A percentile compares a stretch with the other conserved stretches of the same genome.
Conservation (phyloP, 1,140 invertebrate species). For the Medauroidea extradentata region DNA sequence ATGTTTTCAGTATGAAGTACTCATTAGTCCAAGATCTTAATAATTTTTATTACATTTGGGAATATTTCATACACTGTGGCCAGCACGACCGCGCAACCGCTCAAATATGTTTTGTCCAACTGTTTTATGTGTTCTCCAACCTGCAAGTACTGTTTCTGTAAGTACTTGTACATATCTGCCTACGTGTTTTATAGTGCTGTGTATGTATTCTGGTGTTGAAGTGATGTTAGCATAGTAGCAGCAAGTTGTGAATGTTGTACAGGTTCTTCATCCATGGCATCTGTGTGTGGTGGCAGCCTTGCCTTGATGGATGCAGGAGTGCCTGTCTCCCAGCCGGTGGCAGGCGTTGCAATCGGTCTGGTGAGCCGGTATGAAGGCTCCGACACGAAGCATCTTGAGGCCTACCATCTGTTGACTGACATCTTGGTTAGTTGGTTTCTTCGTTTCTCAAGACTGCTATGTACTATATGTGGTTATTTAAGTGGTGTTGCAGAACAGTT, state of each 20-base stretch:
- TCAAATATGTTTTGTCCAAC: neutral
- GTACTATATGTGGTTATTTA: too few relatives aligned
- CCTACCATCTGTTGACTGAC: slow-evolving; percentile 88
- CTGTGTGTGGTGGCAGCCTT: slow-evolving; percentile 90
- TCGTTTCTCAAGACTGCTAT: too few relatives aligned
- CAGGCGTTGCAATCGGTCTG: slow-evolving; percentile 94
- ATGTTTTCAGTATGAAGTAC: too few relatives aligned
- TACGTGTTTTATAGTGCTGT: neutral
- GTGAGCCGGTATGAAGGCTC: slow-evolving; percentile 51
- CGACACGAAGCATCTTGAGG: slow-evolving; percentile 58
- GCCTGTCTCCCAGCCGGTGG: slow-evolving; percentile 68
- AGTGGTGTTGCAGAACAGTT: too few relatives aligned
- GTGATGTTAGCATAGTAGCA: neutral
- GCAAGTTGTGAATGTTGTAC: neutral
- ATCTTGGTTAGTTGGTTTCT: slow-evolving; percentile 73
- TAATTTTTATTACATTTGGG: too few relatives aligned
- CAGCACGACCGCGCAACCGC: too few relatives aligned
- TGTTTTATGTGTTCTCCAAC: neutral
- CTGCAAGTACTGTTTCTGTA: too few relatives aligned
- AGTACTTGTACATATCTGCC: too few relatives aligned
- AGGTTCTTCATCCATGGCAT: slow-evolving; percentile 97
- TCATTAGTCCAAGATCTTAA: too few relatives aligned
- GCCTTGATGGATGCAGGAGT: slow-evolving; percentile 96
- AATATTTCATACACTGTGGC: too few relatives aligned
- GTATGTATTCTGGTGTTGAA: neutral